These are phyloP conservation scores for Phenacoccus solenopsis DNA, from an alignment of 1,140 invertebrate species.

Conservation along the genomic window DNA sequence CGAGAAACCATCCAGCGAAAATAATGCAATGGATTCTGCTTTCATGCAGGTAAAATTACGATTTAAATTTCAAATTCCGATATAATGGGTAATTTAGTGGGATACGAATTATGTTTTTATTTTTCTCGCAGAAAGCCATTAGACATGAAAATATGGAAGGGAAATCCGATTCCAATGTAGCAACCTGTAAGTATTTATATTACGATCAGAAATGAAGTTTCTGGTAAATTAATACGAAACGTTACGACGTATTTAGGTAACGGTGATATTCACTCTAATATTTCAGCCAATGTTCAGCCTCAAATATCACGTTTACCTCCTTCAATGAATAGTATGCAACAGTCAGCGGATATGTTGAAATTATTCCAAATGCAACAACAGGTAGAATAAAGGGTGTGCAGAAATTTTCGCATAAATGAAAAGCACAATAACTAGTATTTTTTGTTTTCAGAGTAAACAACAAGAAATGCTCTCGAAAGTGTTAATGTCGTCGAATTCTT, in stretches of 20 bases:
- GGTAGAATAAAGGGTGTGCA: neutral
- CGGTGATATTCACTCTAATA: neutral
- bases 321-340: neutral
- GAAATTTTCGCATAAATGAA: no score
- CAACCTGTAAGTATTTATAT: neutral
- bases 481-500: conserved; percentile 19
- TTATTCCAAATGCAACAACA: neutral
- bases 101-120: neutral
- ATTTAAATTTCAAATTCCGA: no score
- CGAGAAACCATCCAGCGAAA: neutral
- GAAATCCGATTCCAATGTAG: neutral
- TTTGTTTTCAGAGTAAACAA: conserved; percentile 25
- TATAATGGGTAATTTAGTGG: no score
- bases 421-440: neutral
- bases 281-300: neutral
- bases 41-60: neutral
- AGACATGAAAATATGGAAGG: neutral
- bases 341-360: neutral
- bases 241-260: neutral
- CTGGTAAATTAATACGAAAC: neutral
- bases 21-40: neutral
- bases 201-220: neutral
- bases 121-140: neutral
- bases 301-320: neutral
- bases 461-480: conserved; percentile 24